phyloP scores from a whole-genome alignment of 2,888 invertebrate species.

The Oligia latruncula region DNA sequence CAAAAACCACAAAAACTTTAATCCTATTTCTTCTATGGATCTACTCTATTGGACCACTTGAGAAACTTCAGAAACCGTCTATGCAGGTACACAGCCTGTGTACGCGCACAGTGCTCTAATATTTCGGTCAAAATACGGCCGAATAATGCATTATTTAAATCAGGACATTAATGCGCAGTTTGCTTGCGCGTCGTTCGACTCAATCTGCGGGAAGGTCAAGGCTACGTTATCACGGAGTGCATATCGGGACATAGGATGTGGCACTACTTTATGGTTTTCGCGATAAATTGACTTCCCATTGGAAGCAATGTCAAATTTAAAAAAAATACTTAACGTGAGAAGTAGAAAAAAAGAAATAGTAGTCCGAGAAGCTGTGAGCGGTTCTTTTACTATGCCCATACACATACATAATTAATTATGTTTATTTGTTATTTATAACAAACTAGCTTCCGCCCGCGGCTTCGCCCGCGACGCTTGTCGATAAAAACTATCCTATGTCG shows the following conservation, averaged over 20 bases:
- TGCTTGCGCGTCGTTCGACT: conserved; percentile 5
- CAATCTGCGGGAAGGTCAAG: conserved; percentile 41
- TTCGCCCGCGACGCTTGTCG: too few species aligned
- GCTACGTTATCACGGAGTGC: conserved; percentile 30
- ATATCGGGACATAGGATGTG: conserved; percentile 17
- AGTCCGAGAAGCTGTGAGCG: background rate
- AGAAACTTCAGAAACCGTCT: background rate
- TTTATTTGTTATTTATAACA: background rate
- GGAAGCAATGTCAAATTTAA: conserved; percentile 7
- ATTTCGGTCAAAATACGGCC: conserved; percentile 18
- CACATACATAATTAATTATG: background rate
- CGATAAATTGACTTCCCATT: conserved; percentile 31
- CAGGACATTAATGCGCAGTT: background rate
- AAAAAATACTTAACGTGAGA: background rate
- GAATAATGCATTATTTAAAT: conserved; percentile 9
- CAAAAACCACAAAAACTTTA: background rate
- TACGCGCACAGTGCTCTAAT: background rate
- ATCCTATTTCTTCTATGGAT: background rate
- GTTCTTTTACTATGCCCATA: background rate
- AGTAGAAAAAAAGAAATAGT: background rate
- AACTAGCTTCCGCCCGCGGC: too few species aligned
- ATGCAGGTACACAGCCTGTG: background rate
- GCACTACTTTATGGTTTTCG: conserved; percentile 3
- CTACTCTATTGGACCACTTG: background rate
- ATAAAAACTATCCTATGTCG: too few species aligned